A percentile compares a stretch with the other conserved stretches of the same genome.
Evolutionary conservation across 2,888 invertebrate species (phyloP).

Genomic region (Pachydiplax longipennis): DNA sequence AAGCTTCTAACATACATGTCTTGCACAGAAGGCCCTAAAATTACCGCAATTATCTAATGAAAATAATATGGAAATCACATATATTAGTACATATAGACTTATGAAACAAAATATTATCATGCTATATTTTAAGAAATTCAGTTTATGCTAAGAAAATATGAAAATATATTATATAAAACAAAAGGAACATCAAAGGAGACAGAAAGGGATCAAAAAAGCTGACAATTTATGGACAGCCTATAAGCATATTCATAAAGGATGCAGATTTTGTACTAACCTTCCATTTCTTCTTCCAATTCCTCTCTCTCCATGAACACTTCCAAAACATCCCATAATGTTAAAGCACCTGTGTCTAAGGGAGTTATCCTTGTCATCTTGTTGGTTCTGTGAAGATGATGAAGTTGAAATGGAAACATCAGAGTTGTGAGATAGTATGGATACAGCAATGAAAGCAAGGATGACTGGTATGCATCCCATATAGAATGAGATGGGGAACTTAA

Average conservation of each 20-base stretch:
- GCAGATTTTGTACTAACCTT: neutral
- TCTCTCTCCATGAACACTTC: conserved; percentile 21
- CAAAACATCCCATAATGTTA: conserved; percentile 5
- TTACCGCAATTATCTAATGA: too few species aligned
- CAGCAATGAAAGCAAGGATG: conserved; percentile 75
- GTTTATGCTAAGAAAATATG: too few species aligned
- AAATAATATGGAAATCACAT: too few species aligned
- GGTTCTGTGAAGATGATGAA: neutral
- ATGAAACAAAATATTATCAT: too few species aligned
- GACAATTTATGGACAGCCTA: too few species aligned
- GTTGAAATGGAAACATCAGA: neutral
- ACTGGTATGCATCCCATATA: conserved; percentile 82
- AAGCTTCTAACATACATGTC: too few species aligned
- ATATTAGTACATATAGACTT: too few species aligned
- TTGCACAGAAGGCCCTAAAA: too few species aligned
- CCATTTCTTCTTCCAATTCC: conserved; percentile 11
- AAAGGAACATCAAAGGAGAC: too few species aligned
- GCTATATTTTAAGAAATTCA: too few species aligned
- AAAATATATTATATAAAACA: too few species aligned
- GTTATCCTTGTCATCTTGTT: neutral
- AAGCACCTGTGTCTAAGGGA: conserved; percentile 3
- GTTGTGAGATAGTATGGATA: conserved; percentile 61
- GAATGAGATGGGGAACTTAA: conserved; percentile 73
- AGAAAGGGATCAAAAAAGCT: too few species aligned
- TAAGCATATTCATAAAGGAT: neutral